Conservation (phyloP, 2,113 vertebrate species). For the Pteruthius melanotis region DNA sequence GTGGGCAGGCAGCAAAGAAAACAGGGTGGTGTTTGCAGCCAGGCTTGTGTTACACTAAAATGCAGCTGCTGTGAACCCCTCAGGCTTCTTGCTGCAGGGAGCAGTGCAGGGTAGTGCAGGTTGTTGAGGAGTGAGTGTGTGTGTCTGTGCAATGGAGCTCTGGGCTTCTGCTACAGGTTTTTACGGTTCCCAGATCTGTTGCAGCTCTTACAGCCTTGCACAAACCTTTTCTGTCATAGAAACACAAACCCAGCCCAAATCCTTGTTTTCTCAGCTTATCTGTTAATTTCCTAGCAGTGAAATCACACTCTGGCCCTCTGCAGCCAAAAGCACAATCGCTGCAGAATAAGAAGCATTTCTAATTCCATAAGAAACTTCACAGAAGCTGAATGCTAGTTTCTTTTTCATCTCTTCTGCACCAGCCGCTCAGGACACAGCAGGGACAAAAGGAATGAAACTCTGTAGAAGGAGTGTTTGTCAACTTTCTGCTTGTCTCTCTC, state of each 20-base stretch:
- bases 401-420: background rate
- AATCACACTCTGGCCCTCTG: background rate
- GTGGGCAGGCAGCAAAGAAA: background rate
- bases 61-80: background rate
- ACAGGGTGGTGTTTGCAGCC: background rate
- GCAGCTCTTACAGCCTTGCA: background rate
- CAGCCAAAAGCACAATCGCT: background rate
- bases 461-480: constrained; percentile 30
- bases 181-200: background rate
- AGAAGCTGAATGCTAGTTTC: background rate
- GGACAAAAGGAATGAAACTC: constrained; percentile 22
- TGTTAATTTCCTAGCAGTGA: background rate
- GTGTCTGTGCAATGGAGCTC: background rate
- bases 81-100: background rate
- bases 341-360: background rate
- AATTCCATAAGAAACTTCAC: background rate
- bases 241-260: background rate
- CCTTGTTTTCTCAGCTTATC: background rate
- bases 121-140: background rate
- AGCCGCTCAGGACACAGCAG: constrained; percentile 7
- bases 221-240: background rate
- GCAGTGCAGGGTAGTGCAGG: background rate
- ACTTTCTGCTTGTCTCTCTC: constrained; percentile 29
- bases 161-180: background rate
- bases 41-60: background rate